These are phyloP conservation scores for Poeciliopsis turrubarensis DNA, from an alignment of 2,113 vertebrate species.

Conservation along the genomic window DNA sequence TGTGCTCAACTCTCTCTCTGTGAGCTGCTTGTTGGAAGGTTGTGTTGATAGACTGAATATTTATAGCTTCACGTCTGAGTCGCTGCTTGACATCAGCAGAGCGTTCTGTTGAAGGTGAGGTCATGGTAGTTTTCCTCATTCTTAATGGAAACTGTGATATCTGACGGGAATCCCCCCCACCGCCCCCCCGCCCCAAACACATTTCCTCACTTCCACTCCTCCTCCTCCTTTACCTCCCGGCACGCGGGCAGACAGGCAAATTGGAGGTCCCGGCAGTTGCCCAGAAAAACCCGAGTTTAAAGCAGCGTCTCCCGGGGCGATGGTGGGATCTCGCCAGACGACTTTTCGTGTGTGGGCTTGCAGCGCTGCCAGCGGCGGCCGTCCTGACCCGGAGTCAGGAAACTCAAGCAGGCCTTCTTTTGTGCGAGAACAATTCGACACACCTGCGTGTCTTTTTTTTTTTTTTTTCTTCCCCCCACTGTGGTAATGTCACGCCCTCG, in stretches of 20 bases:
- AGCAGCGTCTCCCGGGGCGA: slow-evolving; percentile 68
- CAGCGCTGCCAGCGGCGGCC: slow-evolving; percentile 28
- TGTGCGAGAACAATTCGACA: slow-evolving; percentile 12
- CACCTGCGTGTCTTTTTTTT: slow-evolving; percentile 1
- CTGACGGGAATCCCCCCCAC: slow-evolving; percentile 43
- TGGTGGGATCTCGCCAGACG: slow-evolving; percentile 72
- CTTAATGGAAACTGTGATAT: slow-evolving; percentile 44
- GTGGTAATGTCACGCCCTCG: slow-evolving; percentile 21
- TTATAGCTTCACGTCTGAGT: not conserved
- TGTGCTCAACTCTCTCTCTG: not conserved
- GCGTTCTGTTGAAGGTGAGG: slow-evolving; percentile 11
- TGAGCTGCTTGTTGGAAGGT: not conserved
- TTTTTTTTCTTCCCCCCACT: not conserved
- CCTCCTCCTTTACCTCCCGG: slow-evolving; percentile 6
- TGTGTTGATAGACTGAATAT: slow-evolving; percentile 1
- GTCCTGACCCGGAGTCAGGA: slow-evolving; percentile 47
- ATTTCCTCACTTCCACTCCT: slow-evolving; percentile 8
- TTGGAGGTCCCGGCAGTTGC: slow-evolving; percentile 64
- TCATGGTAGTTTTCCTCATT: slow-evolving; percentile 4
- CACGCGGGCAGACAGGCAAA: slow-evolving; percentile 35
- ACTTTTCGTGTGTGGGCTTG: slow-evolving; percentile 77
- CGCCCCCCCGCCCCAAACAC: too few species aligned
- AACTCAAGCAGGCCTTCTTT: slow-evolving; percentile 12
- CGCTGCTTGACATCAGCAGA: slow-evolving; percentile 5
- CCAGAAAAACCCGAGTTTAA: slow-evolving; percentile 65